Evolutionary conservation across 2,888 invertebrate genomes (phyloP), one percentile per base, ranked within the genome.

Genomic region (Acanthosoma haemorrhoidale): DNA sequence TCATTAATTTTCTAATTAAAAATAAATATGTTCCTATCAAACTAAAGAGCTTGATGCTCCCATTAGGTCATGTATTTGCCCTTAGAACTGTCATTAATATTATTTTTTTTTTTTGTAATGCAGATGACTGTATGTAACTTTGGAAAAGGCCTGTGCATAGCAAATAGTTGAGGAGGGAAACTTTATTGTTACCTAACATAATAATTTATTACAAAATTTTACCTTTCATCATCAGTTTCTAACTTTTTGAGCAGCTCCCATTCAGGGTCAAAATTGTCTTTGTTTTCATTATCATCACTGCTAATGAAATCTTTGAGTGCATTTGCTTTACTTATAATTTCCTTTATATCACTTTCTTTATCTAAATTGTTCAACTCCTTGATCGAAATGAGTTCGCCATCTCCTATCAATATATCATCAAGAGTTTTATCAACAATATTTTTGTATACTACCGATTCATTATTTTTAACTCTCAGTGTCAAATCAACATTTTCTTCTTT

Each of bases 171-270:
- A 36, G 36, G 8, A 9, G 36, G 36, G 13, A 36, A 36, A 36
- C 13, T 36, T 36, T 36, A 9, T 36, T 36, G 8, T 36, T 36
- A 9, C 8, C 36, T 36, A 9, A 9, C 13, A 36, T 9, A 63
- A 63, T 13, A 16, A 36, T 61, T 15, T 3, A 29, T 39, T 38
- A 16, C 8, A 64, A 13, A 15, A 8, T 32, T 4, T 38, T 69
- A 69, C 69, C 69, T 69, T 32, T 63, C 63, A 31, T 60, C 63
- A 36, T 69, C 69, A 51, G 61, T 69, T 34, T 51, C 57, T 15
- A 69, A 39, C 16, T 31, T 43, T 18, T 13, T 43, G 8, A 61
- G 32, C 21, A 69, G 13, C 25, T 63, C 69, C 69, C 69, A 69
- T n/a, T 63, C 57, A 16, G 69, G 61, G 51, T 69, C 25, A 31